Conservation (phyloP, 1,140 invertebrate genomes). For the Araneus ventricosus region DNA sequence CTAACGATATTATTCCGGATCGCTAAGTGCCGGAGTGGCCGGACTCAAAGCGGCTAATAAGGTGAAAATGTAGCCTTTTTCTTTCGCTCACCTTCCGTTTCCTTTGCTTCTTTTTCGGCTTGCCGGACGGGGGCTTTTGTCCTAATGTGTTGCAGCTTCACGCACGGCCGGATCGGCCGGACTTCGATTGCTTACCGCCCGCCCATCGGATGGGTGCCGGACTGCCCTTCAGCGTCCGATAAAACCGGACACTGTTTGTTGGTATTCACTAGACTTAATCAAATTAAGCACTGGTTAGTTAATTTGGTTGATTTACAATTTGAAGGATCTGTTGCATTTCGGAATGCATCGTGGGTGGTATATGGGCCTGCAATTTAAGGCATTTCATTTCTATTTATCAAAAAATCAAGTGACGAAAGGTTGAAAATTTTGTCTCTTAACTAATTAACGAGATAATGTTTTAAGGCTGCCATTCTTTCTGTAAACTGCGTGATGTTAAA, state of each 20-base stretch:
- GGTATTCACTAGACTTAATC: not conserved
- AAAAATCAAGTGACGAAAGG: too few relatives aligned
- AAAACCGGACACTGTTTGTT: not conserved
- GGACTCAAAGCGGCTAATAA: constrained; percentile 68
- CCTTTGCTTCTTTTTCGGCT: not conserved
- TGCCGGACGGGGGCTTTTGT: not conserved
- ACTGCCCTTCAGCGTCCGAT: not conserved
- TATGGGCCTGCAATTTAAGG: too few relatives aligned
- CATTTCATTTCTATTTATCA: too few relatives aligned
- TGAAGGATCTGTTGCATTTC: too few relatives aligned
- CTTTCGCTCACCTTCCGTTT: constrained; percentile 42
- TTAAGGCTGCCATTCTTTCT: too few relatives aligned
- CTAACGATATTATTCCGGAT: constrained; percentile 74
- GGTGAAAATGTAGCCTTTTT: constrained; percentile 68
- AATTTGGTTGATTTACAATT: too few relatives aligned
- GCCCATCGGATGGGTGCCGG: not conserved
- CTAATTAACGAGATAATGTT: too few relatives aligned
- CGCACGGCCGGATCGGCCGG: not conserved
- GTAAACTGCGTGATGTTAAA: too few relatives aligned
- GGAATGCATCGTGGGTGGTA: too few relatives aligned
- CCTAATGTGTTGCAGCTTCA: constrained; percentile 24
- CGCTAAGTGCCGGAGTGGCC: constrained; percentile 63
- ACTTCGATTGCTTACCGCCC: not conserved
- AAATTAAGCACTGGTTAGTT: too few relatives aligned
- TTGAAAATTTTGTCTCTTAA: too few relatives aligned